Evolutionary conservation across 1,140 invertebrate species (phyloP).

Genomic region (Spodoptera litura): DNA sequence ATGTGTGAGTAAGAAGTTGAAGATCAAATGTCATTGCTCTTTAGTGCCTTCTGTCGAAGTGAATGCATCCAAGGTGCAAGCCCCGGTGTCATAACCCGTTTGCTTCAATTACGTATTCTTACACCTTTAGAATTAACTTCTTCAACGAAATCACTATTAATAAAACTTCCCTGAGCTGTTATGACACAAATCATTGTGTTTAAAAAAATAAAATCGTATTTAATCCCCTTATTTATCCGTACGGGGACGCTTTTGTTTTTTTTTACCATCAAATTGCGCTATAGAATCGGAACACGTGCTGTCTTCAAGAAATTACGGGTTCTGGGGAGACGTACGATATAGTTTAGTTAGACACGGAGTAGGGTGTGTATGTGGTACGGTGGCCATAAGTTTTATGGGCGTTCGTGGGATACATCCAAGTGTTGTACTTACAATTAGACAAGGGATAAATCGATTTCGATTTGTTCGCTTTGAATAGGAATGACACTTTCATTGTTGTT

Average conservation of each 20-base stretch:
- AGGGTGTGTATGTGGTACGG: conserved; percentile 60
- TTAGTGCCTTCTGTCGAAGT: background rate
- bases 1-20: too few relatives aligned
- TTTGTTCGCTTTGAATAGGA: too few relatives aligned
- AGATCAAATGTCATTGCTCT: too few relatives aligned
- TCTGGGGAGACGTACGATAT: conserved; percentile 61
- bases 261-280: conserved; percentile 69
- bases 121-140: conserved; percentile 32
- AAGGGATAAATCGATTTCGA: background rate
- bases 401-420: background rate
- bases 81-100: conserved; percentile 1
- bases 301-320: conserved; percentile 71
- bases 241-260: conserved; percentile 59
- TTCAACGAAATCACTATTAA: conserved; percentile 14
- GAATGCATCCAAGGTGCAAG: background rate
- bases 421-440: background rate
- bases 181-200: conserved; percentile 42
- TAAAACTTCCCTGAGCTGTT: conserved; percentile 28
- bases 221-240: conserved; percentile 49
- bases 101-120: background rate
- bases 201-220: conserved; percentile 41
- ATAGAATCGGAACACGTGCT: conserved; percentile 74
- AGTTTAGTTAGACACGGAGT: conserved; percentile 70
- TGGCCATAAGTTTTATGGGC: conserved; percentile 49
- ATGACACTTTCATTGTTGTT: too few relatives aligned